Evolutionary conservation across 2,797 vertebrate genomes (phyloP).

Genomic region (Rousettus madagascariensis): DNA sequence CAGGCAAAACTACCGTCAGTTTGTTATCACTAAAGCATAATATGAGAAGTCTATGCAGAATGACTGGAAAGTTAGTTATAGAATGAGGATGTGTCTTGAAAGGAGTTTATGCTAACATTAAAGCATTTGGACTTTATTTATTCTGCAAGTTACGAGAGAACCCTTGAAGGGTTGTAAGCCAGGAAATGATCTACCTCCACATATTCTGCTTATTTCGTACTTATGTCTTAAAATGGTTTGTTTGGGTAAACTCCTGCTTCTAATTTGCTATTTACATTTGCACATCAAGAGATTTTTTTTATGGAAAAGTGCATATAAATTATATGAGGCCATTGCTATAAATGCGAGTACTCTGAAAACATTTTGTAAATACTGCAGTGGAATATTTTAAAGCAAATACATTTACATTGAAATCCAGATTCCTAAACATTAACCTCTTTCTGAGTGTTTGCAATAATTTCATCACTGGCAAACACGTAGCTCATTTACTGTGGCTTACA

Average conservation of each 20-base stretch:
- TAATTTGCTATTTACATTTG: constrained; percentile 75
- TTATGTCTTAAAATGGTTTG: constrained; percentile 63
- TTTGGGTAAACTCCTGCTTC: constrained; percentile 76
- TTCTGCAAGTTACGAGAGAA: not conserved
- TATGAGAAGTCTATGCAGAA: not conserved
- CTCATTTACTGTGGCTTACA: constrained; percentile 73
- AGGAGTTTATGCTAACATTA: not conserved
- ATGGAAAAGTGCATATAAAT: constrained; percentile 72
- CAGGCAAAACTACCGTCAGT: not conserved
- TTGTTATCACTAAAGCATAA: not conserved
- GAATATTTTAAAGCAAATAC: not conserved
- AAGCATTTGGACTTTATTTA: constrained; percentile 23
- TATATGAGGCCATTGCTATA: constrained; percentile 51
- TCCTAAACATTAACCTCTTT: constrained; percentile 67
- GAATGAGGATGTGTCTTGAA: not conserved
- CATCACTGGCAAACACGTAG: constrained; percentile 66
- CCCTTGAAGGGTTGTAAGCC: not conserved
- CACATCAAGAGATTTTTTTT: constrained; percentile 71
- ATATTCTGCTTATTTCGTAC: constrained; percentile 62
- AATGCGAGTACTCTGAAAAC: constrained; percentile 67
- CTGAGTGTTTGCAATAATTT: constrained; percentile 71
- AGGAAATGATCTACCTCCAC: not conserved
- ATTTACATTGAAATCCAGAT: constrained; percentile 57
- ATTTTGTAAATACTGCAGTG: constrained; percentile 66
- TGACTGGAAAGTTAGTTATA: not conserved